These are phyloP conservation scores for Lepus townsendii DNA, from an alignment of 2,797 vertebrate genomes.

Conservation along the genomic window DNA sequence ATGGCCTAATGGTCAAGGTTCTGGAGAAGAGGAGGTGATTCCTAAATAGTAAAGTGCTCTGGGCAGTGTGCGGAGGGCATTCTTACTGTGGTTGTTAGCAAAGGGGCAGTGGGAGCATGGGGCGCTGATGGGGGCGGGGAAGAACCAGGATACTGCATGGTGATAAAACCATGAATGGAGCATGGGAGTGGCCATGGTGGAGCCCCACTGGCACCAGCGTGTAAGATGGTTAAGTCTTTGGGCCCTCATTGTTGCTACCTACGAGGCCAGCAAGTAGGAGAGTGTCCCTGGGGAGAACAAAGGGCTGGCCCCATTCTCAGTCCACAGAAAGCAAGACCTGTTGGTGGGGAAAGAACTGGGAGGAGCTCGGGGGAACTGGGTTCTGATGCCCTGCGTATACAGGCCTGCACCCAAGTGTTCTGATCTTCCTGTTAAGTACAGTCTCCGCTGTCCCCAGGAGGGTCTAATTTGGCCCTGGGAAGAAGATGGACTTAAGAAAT, in stretches of 20 bases:
- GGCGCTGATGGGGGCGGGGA: neutral
- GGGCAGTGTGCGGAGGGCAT: neutral
- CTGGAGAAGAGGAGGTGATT: neutral
- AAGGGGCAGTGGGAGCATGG: conserved; percentile 8
- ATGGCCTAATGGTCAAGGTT: neutral
- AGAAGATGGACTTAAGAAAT: conserved; percentile 25
- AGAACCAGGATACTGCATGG: neutral
- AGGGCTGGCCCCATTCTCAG: neutral
- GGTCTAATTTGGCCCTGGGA: conserved; percentile 19
- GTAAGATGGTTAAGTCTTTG: neutral
- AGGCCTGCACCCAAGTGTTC: neutral
- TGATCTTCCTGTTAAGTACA: conserved; percentile 47
- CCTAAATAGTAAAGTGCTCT: conserved; percentile 31
- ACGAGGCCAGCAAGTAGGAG: neutral
- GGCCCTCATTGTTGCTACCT: neutral
- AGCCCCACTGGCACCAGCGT: neutral
- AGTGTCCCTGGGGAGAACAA: neutral
- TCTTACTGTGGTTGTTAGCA: neutral
- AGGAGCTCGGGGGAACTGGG: neutral
- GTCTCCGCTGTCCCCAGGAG: neutral
- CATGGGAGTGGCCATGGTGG: neutral
- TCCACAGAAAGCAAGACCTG: neutral
- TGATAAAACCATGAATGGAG: neutral
- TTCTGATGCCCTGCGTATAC: neutral
- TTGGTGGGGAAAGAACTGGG: neutral